Base-by-base conservation (phyloP, 30 jellyfish, hydroid and myxozoan genomes). In the Turritopsis dohrnii region DNA sequence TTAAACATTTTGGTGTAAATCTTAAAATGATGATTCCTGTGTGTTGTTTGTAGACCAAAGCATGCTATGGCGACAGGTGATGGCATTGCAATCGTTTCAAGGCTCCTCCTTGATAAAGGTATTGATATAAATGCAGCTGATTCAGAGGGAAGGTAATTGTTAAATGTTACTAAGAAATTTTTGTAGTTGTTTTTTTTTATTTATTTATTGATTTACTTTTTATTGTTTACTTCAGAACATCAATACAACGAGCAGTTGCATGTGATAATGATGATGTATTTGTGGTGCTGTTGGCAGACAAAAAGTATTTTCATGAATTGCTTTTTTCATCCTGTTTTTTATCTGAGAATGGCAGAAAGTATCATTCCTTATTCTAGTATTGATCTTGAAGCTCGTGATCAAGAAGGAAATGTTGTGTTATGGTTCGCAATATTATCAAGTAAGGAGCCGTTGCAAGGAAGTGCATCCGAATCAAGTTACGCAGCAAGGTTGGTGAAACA, bases 351-450 rank as follows among this genome's bases (percentile, higher is more conserved):
- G 60, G 13, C 9, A 41, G 5, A 41, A 41, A 41, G 13, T 41
- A 41, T 41, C 60, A 5, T 41, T 3, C 60, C 13, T 25, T 74
- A 17, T 41, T 27, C 13, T 77, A 90, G 97, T 87, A 85, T 90
- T 26, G 91, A 90, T 65, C 79, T 90, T 84, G 96, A 92, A 71
- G 54, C 84, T n/a, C 89, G 98, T 52, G 98, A 92, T 74, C 76
- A 87, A 21, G 86, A 92, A 71, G 98, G 98, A 29, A 88, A 92
- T 74, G 98, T 92, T 86, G 94, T 84, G 1, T 88, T 92, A 31
- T 92, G 98, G 98, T 83, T 87, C 30, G 98, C 98, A 13, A 84
- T 92, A 22, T 82, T 87, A 28, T 87, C 98, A 29, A 87, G 89
- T 71, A 82, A 88, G 53, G 90, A 82, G 24, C 71, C 65, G 60